These are phyloP conservation scores for Andrena trimmerana DNA, from an alignment of 2,888 invertebrate species.

Conservation along the genomic window DNA sequence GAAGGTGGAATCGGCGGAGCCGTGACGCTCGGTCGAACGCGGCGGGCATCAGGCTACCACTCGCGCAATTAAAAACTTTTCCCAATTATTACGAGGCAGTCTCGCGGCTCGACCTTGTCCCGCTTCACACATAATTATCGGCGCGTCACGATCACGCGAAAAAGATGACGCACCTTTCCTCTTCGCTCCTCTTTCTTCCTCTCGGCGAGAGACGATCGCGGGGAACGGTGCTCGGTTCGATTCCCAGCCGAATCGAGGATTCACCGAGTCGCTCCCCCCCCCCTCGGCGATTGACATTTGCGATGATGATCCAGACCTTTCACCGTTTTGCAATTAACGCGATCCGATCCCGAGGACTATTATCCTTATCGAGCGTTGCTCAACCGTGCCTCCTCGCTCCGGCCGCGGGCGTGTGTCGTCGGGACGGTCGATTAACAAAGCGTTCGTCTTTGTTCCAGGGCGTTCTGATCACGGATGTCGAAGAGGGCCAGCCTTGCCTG, in stretches of 20 bases:
- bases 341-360: constrained; percentile 26
- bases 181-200: not conserved
- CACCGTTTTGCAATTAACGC: constrained; percentile 63
- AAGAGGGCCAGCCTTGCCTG: constrained; percentile 94
- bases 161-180: constrained; percentile 50
- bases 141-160: constrained; percentile 25
- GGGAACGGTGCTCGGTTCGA: not conserved
- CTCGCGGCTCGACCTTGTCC: constrained; percentile 66
- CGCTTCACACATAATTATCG: constrained; percentile 63
- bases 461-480: constrained; percentile 93
- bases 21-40: not conserved
- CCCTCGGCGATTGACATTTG: constrained; percentile 61
- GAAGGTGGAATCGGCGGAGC: not conserved
- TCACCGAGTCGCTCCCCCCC: constrained; percentile 6
- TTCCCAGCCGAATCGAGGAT: constrained; percentile 25
- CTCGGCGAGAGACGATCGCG: not conserved
- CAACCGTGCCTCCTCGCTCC: not conserved
- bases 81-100: constrained; percentile 63
- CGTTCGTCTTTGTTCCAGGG: constrained; percentile 88
- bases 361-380: constrained; percentile 11
- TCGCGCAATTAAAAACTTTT: constrained; percentile 69
- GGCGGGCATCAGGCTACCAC: constrained; percentile 20
- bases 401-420: not conserved
- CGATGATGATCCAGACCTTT: constrained; percentile 62
- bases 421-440: not conserved